phyloP scores from a whole-genome alignment of 1,140 invertebrate species.

The Diploscapter pachys region DNA sequence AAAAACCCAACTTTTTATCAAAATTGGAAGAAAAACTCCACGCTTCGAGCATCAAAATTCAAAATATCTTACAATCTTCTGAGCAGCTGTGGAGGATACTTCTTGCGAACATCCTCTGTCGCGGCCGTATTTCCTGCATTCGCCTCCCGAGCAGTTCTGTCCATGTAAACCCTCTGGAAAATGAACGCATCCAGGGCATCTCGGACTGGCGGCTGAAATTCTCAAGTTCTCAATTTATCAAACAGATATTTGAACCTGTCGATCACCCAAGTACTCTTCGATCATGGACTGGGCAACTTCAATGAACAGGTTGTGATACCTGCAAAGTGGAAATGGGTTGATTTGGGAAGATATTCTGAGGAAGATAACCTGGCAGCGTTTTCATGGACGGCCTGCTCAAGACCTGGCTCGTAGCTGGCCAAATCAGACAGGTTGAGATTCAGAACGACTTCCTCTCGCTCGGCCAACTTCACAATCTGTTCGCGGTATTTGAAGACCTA shows the following conservation, averaged over 20 bases:
- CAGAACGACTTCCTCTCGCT: slow-evolving; percentile 76
- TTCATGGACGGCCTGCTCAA: slow-evolving; percentile 74
- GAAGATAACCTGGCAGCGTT: slow-evolving; percentile 87
- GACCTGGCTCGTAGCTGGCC: slow-evolving; percentile 74
- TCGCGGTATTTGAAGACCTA: slow-evolving; percentile 55
- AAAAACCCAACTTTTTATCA: no score
- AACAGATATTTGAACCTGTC: slow-evolving; percentile 32
- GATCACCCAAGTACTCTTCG: slow-evolving; percentile 37
- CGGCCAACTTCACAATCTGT: slow-evolving; percentile 72
- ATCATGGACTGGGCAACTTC: slow-evolving; percentile 30
- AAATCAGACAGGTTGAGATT: slow-evolving; percentile 86
- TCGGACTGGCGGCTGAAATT: slow-evolving; percentile 70
- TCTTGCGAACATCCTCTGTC: slow-evolving; percentile 70
- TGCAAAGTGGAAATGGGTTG: slow-evolving; percentile 71
- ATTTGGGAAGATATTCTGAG: slow-evolving; percentile 65
- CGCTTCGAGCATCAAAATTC: neutral
- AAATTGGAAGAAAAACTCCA: no score
- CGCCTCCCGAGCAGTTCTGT: slow-evolving; percentile 63
- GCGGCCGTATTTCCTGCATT: slow-evolving; percentile 61
- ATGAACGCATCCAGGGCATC: slow-evolving; percentile 97
- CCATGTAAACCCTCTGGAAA: slow-evolving; percentile 89
- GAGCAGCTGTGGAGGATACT: slow-evolving; percentile 90
- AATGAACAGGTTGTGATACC: slow-evolving; percentile 19
- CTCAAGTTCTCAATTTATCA: neutral
- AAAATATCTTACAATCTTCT: slow-evolving; percentile 80